phyloP scores from a whole-genome alignment of 1,140 invertebrate genomes.

The Lerema accius region DNA sequence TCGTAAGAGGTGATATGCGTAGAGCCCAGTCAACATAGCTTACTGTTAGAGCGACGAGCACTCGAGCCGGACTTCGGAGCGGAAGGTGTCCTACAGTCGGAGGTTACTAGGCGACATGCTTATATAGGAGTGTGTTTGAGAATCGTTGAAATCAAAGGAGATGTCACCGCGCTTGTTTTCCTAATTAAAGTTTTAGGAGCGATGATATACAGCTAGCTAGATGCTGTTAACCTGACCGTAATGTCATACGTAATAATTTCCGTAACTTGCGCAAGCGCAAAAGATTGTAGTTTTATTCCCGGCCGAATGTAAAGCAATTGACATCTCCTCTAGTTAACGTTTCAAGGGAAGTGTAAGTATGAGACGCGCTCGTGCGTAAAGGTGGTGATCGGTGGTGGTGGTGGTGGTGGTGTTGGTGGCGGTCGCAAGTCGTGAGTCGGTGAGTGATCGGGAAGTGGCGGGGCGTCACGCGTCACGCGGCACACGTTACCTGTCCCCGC shows the following conservation, averaged over 20 bases:
- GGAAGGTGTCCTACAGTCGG: conserved; percentile 21
- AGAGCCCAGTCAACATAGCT: conserved; percentile 44
- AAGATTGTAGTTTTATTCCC: no score
- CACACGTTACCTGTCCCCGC: conserved; percentile 93
- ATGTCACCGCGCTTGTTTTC: background rate
- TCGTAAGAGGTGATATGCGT: conserved; percentile 55
- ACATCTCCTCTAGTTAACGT: conserved; percentile 4
- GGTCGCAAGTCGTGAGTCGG: conserved; percentile 13
- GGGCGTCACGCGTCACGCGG: conserved; percentile 65
- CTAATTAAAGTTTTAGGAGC: background rate
- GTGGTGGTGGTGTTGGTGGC: no score
- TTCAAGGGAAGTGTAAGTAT: conserved; percentile 20
- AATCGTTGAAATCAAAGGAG: background rate
- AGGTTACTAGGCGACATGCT: conserved; percentile 48
- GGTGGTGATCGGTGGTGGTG: conserved; percentile 9
- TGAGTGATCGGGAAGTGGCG: conserved; percentile 1
- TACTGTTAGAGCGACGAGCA: conserved; percentile 59
- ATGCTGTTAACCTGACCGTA: no score
- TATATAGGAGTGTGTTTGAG: background rate
- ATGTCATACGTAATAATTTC: no score
- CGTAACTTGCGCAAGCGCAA: no score
- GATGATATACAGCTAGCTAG: background rate
- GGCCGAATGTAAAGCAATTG: conserved; percentile 16
- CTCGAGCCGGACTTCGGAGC: conserved; percentile 44
- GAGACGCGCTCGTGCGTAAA: conserved; percentile 1